Percentiles rank a stretch among this genome's conserved stretches.
These are phyloP conservation scores for Porites australiensis DNA, from an alignment of 64 coral and sea anemone genomes.

Conservation along the genomic window DNA sequence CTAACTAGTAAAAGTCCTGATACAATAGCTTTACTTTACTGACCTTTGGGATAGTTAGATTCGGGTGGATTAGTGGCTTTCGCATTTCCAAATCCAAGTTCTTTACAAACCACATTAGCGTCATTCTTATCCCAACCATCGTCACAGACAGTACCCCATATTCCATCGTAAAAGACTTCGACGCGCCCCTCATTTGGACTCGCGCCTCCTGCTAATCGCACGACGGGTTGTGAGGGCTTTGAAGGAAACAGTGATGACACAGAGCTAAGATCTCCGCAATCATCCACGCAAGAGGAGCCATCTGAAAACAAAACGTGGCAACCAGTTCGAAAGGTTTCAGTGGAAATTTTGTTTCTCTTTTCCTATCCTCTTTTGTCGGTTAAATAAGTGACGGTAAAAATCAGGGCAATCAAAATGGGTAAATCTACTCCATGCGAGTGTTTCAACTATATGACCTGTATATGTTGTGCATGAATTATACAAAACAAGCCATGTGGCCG, in stretches of 20 bases:
- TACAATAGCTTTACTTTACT: background rate
- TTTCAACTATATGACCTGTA: no score
- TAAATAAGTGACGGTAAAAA: background rate
- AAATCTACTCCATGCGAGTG: no score
- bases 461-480: no score
- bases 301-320: background rate
- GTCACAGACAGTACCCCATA: constrained; percentile 92
- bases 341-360: background rate
- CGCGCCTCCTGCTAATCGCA: constrained; percentile 27
- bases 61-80: constrained; percentile 6
- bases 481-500: no score
- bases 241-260: constrained; percentile 51
- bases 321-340: no score
- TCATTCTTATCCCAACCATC: constrained; percentile 83
- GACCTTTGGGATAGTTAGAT: constrained; percentile 72
- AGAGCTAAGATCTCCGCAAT: constrained; percentile 42
- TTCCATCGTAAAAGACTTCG: constrained; percentile 59
- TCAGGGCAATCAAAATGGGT: background rate
- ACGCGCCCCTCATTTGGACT: constrained; percentile 43
- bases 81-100: constrained; percentile 81
- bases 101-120: constrained; percentile 79
- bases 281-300: constrained; percentile 20
- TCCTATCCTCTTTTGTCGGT: no score
- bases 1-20: no score
- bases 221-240: constrained; percentile 18